Base-by-base conservation (phyloP, 64 coral and sea anemone species). In the Montipora foliosa region DNA sequence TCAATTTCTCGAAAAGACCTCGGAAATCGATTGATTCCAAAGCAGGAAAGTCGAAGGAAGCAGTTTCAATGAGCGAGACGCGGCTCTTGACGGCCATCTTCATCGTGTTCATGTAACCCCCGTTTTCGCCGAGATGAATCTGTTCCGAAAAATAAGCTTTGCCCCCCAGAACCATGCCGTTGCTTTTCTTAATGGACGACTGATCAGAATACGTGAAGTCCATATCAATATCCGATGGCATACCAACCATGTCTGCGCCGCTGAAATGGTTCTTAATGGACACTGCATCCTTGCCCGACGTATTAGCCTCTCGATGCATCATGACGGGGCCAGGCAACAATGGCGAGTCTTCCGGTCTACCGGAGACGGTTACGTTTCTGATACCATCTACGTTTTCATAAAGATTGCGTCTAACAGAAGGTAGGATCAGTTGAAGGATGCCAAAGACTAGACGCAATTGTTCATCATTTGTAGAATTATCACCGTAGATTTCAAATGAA, bases 241-340 rank as follows among this genome's bases (percentile, higher is more conserved):
- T 19, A 44, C 76, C 71, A 10, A 87, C 55, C 16, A 88, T 17
- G 67, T 93, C 91, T n/a, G 83, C 66, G 14, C 57, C 5, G 68
- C 68, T 87, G 51, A 93, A 93, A 15, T 55, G 46, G 25, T 93
- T 93, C 22, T 88, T 79, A n/a, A 93, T 68, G 15, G 78, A 88
- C 12, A 93, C 59, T 49, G 59, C 14, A 10, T 58, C 83, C 6
- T 47, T 77, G 77, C 87, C 69, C 1, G 71, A 55, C 5, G 91
- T 93, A 62, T 88, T 5, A 17, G 91, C 91, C 76, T 93, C 29
- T 45, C 91, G 58, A 64, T 93, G 91, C 83, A 93, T 88, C 2
- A 16, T 87, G 5, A 93, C 83, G 14, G 74, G 20, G 15, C 47
- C 83, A 24, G 91, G 83, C n/a, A 93, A 15, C 44, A 93, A 21